Percentiles rank a stretch among this genome's conserved stretches.
Conservation (phyloP, 1,140 invertebrate genomes). For the Lepidurus apus region DNA sequence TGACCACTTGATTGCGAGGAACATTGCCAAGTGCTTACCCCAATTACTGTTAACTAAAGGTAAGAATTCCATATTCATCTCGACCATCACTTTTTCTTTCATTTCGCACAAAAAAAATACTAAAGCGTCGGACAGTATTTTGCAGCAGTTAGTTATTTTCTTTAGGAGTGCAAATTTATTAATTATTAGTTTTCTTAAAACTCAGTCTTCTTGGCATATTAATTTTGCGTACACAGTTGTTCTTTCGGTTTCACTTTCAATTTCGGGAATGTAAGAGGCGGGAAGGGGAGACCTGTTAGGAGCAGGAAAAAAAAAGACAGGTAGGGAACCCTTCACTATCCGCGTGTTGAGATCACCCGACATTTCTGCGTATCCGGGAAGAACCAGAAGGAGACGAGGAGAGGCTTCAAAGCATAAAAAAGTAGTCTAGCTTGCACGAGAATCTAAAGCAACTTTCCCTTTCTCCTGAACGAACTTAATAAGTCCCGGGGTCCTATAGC, state of each 20-base stretch:
- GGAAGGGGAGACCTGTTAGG: not conserved
- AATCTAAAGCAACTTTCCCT: conserved; percentile 22
- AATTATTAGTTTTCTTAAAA: too few species aligned
- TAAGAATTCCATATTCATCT: not conserved
- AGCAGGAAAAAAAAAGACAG: not conserved
- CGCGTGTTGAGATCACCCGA: not conserved
- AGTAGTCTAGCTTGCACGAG: not conserved
- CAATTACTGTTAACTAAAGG: not conserved
- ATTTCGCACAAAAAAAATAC: not conserved
- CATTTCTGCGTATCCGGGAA: not conserved
- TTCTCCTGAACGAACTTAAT: conserved; percentile 3
- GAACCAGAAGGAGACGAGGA: not conserved
- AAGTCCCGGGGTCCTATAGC: not conserved
- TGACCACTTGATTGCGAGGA: conserved; percentile 4
- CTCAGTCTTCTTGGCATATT: too few species aligned
- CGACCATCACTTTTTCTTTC: not conserved
- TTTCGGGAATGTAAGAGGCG: not conserved
- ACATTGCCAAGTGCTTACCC: not conserved
- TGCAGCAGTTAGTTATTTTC: too few species aligned
- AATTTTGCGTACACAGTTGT: not conserved
- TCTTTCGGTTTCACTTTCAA: not conserved
- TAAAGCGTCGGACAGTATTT: too few species aligned
- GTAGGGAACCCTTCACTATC: not conserved
- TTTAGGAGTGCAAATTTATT: too few species aligned
- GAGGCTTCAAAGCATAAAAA: not conserved